phyloP scores from a whole-genome alignment of 2,888 invertebrate genomes.

The Ormia ochracea region DNA sequence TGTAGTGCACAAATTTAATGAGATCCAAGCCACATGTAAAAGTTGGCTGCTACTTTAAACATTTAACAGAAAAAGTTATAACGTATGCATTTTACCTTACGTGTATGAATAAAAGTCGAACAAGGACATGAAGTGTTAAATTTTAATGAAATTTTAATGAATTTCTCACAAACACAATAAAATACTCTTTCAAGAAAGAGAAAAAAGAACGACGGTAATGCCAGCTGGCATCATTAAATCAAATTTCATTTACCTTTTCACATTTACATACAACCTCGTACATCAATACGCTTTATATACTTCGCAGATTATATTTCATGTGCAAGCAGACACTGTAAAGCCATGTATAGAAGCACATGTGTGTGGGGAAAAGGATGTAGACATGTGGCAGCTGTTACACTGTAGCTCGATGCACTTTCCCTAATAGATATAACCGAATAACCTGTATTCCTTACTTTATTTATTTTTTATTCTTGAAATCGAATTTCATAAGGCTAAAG shows the following conservation, averaged over 20 bases:
- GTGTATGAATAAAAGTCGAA: slow-evolving; percentile 4
- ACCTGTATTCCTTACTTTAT: too few relatives aligned
- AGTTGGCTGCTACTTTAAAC: not conserved
- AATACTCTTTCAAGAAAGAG: slow-evolving; percentile 1
- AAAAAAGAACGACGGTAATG: slow-evolving; percentile 4
- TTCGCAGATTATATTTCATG: too few relatives aligned
- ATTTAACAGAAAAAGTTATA: not conserved
- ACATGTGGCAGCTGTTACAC: too few relatives aligned
- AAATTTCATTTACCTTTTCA: not conserved
- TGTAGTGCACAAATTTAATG: slow-evolving; percentile 58
- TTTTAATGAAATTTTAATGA: slow-evolving; percentile 60
- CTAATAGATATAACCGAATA: too few relatives aligned
- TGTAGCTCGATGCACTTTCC: too few relatives aligned
- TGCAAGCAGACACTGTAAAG: too few relatives aligned
- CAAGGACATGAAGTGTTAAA: slow-evolving; percentile 51
- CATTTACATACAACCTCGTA: not conserved
- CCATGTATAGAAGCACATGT: too few relatives aligned
- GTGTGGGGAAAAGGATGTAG: too few relatives aligned
- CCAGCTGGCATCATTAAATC: slow-evolving; percentile 30
- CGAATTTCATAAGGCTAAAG: too few relatives aligned
- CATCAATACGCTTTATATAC: not conserved
- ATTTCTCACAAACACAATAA: slow-evolving; percentile 36
- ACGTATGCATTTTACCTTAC: not conserved
- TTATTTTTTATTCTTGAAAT: too few relatives aligned
- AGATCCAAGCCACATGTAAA: slow-evolving; percentile 9